phyloP scores from a whole-genome alignment of 2,888 invertebrate genomes.

The Pseudococcus viburni region DNA sequence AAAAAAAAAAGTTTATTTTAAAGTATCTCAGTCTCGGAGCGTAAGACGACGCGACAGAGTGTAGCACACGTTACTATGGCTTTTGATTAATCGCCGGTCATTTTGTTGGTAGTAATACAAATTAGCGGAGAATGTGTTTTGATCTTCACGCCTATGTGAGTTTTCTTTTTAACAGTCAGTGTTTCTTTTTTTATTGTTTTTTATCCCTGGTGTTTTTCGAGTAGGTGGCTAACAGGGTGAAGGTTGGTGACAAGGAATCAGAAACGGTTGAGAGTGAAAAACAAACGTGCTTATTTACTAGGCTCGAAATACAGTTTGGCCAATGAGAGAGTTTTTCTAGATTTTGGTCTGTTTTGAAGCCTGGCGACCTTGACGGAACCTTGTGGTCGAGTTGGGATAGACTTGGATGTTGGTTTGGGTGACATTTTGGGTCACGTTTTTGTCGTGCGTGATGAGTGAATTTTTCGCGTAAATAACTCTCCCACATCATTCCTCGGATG shows the following conservation, averaged over 20 bases:
- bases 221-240: not conserved
- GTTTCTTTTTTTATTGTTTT: not conserved
- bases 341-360: not conserved
- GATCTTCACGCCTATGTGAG: not conserved
- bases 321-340: too few relatives aligned
- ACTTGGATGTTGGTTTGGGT: too few relatives aligned
- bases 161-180: not conserved
- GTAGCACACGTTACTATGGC: slow-evolving; percentile 59
- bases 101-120: slow-evolving; percentile 2
- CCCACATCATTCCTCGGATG: too few relatives aligned
- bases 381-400: not conserved
- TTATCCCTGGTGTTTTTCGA: not conserved
- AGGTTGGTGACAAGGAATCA: not conserved
- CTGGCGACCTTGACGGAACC: not conserved
- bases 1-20: slow-evolving; percentile 20
- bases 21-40: not conserved
- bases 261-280: too few relatives aligned
- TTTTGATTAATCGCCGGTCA: slow-evolving; percentile 36
- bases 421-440: not conserved
- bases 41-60: not conserved
- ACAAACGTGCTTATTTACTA: too few relatives aligned
- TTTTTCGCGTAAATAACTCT: too few relatives aligned
- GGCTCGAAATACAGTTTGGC: too few relatives aligned
- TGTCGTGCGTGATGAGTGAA: not conserved
- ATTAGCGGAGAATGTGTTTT: not conserved